phyloP scores from a whole-genome alignment of 2,888 invertebrate genomes.

The Aproaerema taeniolella region DNA sequence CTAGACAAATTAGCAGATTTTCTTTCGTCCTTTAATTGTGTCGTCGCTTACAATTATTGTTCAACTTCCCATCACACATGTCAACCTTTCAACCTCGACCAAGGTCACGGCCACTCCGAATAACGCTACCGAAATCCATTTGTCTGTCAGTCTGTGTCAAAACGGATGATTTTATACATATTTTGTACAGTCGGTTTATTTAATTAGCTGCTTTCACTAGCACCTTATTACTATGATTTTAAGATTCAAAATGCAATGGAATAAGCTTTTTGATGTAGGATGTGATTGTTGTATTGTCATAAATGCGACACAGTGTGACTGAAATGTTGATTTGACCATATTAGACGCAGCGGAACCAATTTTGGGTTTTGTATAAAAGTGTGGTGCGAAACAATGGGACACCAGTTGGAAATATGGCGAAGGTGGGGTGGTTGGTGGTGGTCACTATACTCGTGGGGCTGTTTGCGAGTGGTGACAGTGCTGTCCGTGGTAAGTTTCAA shows the following conservation, averaged over 20 bases:
- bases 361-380: slow-evolving; percentile 6
- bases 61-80: background rate
- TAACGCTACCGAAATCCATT: slow-evolving; percentile 7
- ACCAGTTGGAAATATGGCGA: slow-evolving; percentile 18
- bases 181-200: too few species aligned
- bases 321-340: slow-evolving; percentile 13
- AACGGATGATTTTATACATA: slow-evolving; percentile 16
- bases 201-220: too few species aligned
- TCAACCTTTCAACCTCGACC: slow-evolving; percentile 6
- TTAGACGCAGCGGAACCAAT: slow-evolving; percentile 15
- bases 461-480: slow-evolving; percentile 15
- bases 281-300: too few species aligned
- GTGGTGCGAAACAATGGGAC: background rate
- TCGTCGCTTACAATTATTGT: too few species aligned
- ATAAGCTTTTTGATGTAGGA: too few species aligned
- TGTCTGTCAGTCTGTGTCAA: slow-evolving; percentile 18
- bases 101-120: slow-evolving; percentile 3
- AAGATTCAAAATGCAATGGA: too few species aligned
- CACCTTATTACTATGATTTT: too few species aligned
- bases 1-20: too few species aligned
- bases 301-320: too few species aligned
- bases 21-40: too few species aligned
- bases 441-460: slow-evolving; percentile 16
- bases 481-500: slow-evolving; percentile 27
- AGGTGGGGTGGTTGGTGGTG: slow-evolving; percentile 14